Base-by-base conservation (phyloP, 1,140 invertebrate genomes). In the Atta texana region DNA sequence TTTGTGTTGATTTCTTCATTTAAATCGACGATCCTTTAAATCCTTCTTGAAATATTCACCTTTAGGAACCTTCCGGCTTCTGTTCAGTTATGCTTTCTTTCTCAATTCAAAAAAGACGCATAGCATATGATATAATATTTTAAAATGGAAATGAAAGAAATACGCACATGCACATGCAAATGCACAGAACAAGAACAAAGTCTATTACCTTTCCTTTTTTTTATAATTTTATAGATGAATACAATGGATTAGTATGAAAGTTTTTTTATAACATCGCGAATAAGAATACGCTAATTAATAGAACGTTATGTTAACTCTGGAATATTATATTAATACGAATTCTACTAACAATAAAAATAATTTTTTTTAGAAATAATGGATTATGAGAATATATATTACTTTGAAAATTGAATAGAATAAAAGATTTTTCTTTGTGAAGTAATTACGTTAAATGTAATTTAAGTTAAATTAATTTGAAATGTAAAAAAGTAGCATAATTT, bases 271-370 rank as follows among this genome's bases (percentile, higher is more conserved):
- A 55, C 10, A 63, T 53, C 2, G 21, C 24, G 53, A 53, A 69
- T 76, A 51, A 68, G 55, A 74, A 39, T 31, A 24, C 1, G 1
- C 10, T 88, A 82, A 88, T 88, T 88, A 84, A 88, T 81, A 51
- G 55, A 75, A 68, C 53, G 1, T 81, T 69, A 68, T 64, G 81
- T 51, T 39, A 53, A 28, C 69, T 53, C 8, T 12, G 16, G 0
- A 31, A 59, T 51, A 82, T 87, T 81, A 87, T 34, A 53, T 87
- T 57, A 72, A 49, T 80, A 88, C 55, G 6, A 12, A 14, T 1
- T n/a, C 5, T n/a, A 21, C 24, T n/a, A 10, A 66, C n/a, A 34
- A 21, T n/a, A 53, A 64, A n/a, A 55, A 44, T 28, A 44, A 69
- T 69, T 69, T 55, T 68, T 24, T 69, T 69, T 6, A 68, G 8